Conservation (phyloP, 2,797 vertebrate genomes). For the Distichodus sexfasciatus region DNA sequence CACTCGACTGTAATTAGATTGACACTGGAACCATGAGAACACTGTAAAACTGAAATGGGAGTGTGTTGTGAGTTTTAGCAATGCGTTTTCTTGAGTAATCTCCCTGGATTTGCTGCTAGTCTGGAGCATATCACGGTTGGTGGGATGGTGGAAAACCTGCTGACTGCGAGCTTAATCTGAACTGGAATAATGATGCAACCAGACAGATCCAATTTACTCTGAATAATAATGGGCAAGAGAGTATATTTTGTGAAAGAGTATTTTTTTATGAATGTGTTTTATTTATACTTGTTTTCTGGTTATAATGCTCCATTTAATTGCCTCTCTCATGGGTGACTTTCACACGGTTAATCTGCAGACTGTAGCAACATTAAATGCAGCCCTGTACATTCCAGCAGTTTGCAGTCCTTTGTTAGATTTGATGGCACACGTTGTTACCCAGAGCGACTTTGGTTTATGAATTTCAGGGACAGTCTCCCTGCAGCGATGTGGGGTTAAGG, state of each 20-base stretch:
- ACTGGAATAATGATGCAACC: constrained; percentile 58
- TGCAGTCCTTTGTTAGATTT: background rate
- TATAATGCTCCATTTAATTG: background rate
- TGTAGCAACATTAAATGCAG: constrained; percentile 44
- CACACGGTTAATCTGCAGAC: constrained; percentile 28
- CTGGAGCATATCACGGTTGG: constrained; percentile 79
- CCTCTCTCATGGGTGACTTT: constrained; percentile 33
- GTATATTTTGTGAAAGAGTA: constrained; percentile 98
- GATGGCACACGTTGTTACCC: background rate
- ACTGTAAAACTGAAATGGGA: constrained; percentile 4
- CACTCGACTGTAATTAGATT: constrained; percentile 74
- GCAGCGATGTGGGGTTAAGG: too few species aligned
- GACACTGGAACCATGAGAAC: constrained; percentile 65
- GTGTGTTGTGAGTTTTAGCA: constrained; percentile 50
- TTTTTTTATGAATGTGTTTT: constrained; percentile 99
- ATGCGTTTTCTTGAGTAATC: constrained; percentile 69
- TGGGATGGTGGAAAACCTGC: constrained; percentile 51
- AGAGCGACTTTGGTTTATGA: too few species aligned
- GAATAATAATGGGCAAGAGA: constrained; percentile 86
- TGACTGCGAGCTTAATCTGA: constrained; percentile 28
- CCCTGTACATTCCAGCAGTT: background rate
- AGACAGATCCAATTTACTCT: constrained; percentile 80
- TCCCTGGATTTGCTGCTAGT: constrained; percentile 91
- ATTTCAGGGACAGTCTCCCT: too few species aligned
- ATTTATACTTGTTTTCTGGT: constrained; percentile 80